These are phyloP conservation scores for Saimiri boliviensis DNA, from an alignment of 2,113 vertebrate genomes.

Conservation along the genomic window DNA sequence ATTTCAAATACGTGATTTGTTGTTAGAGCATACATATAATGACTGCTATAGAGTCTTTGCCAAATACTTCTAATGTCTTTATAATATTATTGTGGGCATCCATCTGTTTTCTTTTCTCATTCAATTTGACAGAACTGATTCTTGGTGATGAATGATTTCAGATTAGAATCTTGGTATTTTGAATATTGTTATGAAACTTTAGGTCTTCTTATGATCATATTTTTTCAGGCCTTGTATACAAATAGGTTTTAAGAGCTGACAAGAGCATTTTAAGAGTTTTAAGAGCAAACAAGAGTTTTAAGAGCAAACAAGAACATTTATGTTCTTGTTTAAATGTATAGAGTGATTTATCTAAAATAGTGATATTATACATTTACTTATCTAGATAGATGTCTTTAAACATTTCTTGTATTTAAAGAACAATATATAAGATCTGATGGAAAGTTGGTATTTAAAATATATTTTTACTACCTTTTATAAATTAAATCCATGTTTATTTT, in stretches of 20 bases:
- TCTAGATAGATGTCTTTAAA: neutral
- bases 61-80: neutral
- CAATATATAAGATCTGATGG: neutral
- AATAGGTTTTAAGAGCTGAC: neutral
- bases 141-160: neutral
- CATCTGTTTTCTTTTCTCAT: too few species aligned
- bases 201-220: neutral
- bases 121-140: neutral
- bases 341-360: neutral
- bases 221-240: neutral
- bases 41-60: neutral
- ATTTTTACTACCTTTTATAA: neutral
- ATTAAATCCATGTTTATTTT: constrained; percentile 30
- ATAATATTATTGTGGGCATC: neutral
- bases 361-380: neutral
- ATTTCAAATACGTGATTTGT: neutral
- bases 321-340: neutral
- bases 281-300: neutral
- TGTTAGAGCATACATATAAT: neutral
- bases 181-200: neutral
- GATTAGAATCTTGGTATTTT: neutral
- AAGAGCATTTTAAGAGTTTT: neutral
- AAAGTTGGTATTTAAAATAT: neutral
- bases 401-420: constrained; percentile 14
- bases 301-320: neutral